phyloP scores from a whole-genome alignment of 2,113 vertebrate species.

The Crotophaga sulcirostris region DNA sequence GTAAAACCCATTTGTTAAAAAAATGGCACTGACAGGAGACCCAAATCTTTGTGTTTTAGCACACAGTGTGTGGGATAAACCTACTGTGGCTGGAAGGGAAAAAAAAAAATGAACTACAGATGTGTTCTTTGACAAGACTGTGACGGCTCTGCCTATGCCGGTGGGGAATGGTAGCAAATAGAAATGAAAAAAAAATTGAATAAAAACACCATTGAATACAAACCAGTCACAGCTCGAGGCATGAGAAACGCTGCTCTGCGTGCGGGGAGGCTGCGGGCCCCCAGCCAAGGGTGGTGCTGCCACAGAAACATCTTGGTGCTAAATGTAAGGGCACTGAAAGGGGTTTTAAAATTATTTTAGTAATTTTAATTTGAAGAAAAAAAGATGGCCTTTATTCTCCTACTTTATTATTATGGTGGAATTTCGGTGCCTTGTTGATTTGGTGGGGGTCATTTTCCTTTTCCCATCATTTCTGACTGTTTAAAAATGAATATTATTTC shows the following conservation, averaged over 20 bases:
- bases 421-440: neutral
- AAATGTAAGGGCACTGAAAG: neutral
- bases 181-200: neutral
- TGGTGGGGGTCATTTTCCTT: neutral
- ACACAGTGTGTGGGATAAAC: neutral
- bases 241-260: neutral
- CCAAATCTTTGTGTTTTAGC: neutral
- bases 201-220: neutral
- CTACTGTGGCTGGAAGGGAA: neutral
- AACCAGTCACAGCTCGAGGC: fast-evolving
- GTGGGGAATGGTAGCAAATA: neutral
- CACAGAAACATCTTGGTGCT: fast-evolving
- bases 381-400: no score
- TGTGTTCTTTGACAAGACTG: neutral
- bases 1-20: neutral
- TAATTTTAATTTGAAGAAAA: neutral
- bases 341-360: neutral
- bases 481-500: neutral
- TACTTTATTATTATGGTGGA: fast-evolving
- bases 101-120: neutral
- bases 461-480: neutral
- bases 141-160: neutral
- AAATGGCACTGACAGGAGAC: neutral
- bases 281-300: neutral
- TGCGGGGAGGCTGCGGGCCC: fast-evolving